These are phyloP conservation scores for Cyprinodon variegatus DNA, from an alignment of 2,113 vertebrate species.

Conservation along the genomic window DNA sequence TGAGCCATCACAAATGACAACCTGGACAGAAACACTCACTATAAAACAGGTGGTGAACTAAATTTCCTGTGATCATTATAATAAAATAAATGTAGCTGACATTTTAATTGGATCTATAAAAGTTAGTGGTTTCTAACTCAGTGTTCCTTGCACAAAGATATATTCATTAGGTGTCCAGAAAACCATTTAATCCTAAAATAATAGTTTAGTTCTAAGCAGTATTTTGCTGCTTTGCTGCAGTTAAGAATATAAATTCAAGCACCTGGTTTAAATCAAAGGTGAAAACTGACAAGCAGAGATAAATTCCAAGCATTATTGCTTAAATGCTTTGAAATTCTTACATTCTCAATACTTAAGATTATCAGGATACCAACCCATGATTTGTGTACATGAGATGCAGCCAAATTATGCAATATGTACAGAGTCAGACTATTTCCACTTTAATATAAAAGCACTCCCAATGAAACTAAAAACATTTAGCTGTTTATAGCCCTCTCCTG, in stretches of 20 bases:
- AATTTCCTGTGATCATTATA: not conserved
- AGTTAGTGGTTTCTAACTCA: not conserved
- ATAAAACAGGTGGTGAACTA: not conserved
- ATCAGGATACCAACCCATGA: not conserved
- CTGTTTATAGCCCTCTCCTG: slow-evolving; percentile 4
- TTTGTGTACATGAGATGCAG: not conserved
- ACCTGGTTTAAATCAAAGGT: not conserved
- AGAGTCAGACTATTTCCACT: not conserved
- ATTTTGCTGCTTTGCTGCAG: not conserved
- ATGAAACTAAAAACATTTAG: not conserved
- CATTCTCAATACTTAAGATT: not conserved
- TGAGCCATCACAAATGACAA: not conserved
- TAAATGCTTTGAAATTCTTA: slow-evolving; percentile 12
- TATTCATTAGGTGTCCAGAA: not conserved
- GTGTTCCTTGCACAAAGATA: not conserved
- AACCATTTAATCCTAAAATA: not conserved
- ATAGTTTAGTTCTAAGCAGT: not conserved
- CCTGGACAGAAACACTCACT: not conserved
- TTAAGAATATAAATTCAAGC: not conserved
- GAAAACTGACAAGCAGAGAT: not conserved
- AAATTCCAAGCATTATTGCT: slow-evolving; percentile 24
- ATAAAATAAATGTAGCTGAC: not conserved
- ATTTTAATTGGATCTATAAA: not conserved
- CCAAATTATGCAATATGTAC: not conserved
- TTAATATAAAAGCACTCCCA: not conserved